Evolutionary conservation across 1,140 invertebrate genomes (phyloP).

Genomic region (Aphidius ervi): DNA sequence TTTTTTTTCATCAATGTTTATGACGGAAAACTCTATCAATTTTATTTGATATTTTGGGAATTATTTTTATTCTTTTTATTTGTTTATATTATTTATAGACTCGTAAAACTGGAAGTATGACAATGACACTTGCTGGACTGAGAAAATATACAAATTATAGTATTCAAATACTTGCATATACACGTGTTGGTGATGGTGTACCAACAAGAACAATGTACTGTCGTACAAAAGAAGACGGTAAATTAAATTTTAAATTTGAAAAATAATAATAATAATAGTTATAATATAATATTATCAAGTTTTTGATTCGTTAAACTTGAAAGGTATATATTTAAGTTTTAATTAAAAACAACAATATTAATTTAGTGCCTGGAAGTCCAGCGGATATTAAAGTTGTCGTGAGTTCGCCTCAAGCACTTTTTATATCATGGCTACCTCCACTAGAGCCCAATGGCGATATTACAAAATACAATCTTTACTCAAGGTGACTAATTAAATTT

Average conservation of each 20-base stretch:
- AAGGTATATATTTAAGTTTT: not conserved
- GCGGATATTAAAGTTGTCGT: conserved; percentile 78
- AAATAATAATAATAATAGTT: conserved; percentile 6
- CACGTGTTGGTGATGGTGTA: conserved; percentile 75
- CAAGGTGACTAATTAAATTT: conserved; percentile 47
- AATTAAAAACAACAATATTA: conserved; percentile 14
- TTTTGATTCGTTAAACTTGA: not conserved
- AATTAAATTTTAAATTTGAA: conserved; percentile 24
- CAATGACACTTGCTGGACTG: conserved; percentile 64
- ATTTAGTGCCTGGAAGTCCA: conserved; percentile 72
- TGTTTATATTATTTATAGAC: too few species aligned
- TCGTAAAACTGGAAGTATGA: conserved; percentile 65
- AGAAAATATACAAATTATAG: conserved; percentile 82
- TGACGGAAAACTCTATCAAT: not conserved
- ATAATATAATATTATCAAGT: not conserved
- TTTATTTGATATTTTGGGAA: not conserved
- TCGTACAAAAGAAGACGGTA: conserved; percentile 80
- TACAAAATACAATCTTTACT: conserved; percentile 76
- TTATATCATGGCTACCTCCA: conserved; percentile 78
- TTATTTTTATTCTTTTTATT: not conserved
- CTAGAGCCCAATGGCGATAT: conserved; percentile 73
- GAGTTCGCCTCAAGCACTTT: conserved; percentile 67
- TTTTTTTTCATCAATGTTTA: conserved; percentile 3
- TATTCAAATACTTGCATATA: conserved; percentile 77
- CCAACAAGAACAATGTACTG: conserved; percentile 68